These are phyloP conservation scores for Drosophila littoralis DNA, from an alignment of 1,140 invertebrate genomes.

Conservation along the genomic window DNA sequence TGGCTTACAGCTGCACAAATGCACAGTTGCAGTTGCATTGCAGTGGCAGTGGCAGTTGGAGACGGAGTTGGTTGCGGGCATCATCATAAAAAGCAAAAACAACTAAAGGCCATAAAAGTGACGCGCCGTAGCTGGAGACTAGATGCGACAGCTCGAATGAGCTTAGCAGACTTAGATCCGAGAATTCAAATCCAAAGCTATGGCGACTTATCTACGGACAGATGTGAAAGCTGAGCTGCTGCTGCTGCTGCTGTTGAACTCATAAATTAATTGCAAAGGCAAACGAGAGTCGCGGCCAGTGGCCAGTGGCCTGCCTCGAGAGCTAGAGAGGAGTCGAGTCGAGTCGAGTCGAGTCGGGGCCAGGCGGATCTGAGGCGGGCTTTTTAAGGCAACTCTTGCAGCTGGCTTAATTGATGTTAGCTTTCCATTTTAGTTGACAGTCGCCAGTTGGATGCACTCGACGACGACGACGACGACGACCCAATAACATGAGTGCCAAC, in stretches of 20 bases:
- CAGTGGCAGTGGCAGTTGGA: background rate
- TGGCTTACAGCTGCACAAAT: constrained; percentile 57
- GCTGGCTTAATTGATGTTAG: constrained; percentile 73
- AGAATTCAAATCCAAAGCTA: constrained; percentile 11
- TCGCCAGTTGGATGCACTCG: constrained; percentile 17
- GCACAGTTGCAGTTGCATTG: constrained; percentile 23
- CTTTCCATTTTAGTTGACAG: constrained; percentile 81
- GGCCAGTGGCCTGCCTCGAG: background rate
- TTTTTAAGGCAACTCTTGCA: constrained; percentile 19
- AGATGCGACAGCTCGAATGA: constrained; percentile 40
- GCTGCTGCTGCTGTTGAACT: constrained; percentile 65
- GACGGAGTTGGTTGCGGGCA: constrained; percentile 24
- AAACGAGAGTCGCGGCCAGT: constrained; percentile 3
- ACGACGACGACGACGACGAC: constrained; percentile 17
- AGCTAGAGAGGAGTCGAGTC: no score
- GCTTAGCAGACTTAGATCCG: constrained; percentile 27
- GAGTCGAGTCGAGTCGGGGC: background rate
- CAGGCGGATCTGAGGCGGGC: constrained; percentile 16
- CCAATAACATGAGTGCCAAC: constrained; percentile 45
- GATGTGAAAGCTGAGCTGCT: constrained; percentile 76
- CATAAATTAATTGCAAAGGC: constrained; percentile 76
- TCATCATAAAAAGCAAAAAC: constrained; percentile 67
- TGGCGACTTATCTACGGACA: constrained; percentile 59
- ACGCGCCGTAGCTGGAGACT: constrained; percentile 26
- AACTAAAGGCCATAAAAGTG: constrained; percentile 70